Conservation (phyloP, 2,113 vertebrate species). For the Myxocyprinus asiaticus region DNA sequence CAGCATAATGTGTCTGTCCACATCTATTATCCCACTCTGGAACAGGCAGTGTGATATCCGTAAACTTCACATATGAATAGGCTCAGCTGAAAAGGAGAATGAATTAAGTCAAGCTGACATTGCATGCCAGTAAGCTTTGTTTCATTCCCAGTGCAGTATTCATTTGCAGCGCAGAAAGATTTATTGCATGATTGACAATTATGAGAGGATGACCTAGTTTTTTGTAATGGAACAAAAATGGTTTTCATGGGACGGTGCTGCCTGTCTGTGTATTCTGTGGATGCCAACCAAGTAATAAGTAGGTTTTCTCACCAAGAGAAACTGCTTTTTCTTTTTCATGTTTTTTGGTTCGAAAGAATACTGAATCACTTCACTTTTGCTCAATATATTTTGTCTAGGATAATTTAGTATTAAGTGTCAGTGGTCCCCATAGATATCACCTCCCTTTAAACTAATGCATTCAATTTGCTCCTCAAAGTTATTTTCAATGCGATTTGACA, state of each 20-base stretch:
- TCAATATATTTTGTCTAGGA: conserved; percentile 13
- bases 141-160: conserved; percentile 83
- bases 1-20: conserved; percentile 72
- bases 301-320: conserved; percentile 51
- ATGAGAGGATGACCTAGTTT: conserved; percentile 87
- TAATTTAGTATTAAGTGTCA: conserved; percentile 50
- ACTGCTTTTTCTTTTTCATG: conserved; percentile 1
- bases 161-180: conserved; percentile 84
- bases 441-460: conserved; percentile 43
- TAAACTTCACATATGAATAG: conserved; percentile 80
- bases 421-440: conserved; percentile 38
- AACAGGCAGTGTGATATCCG: conserved; percentile 65
- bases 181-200: conserved; percentile 92
- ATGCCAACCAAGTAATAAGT: conserved; percentile 64
- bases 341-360: conserved; percentile 66
- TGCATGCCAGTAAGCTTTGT: conserved; percentile 88
- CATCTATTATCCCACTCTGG: conserved; percentile 69
- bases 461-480: conserved; percentile 47
- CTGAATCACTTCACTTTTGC: conserved; percentile 60
- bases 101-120: conserved; percentile 86
- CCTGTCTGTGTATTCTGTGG: conserved; percentile 66
- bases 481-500: conserved; percentile 52
- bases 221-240: conserved; percentile 82
- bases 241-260: conserved; percentile 78
- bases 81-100: conserved; percentile 82